These are phyloP conservation scores for Lysandra bellargus DNA, from an alignment of 2,888 invertebrate genomes.

Conservation along the genomic window DNA sequence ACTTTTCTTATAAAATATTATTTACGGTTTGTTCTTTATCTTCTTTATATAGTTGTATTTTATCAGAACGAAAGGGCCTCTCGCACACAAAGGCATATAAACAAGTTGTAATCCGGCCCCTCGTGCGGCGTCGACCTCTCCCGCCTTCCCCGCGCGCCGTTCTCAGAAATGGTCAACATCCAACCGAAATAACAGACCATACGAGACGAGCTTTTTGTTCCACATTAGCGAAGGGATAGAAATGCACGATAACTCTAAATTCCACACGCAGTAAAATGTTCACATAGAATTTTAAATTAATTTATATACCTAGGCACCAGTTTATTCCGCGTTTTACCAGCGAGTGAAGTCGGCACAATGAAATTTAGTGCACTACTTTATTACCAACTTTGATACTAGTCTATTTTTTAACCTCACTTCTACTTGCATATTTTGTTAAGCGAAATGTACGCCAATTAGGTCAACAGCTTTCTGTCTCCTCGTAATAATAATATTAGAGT, in stretches of 20 bases:
- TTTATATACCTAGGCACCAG: not conserved
- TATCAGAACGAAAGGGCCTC: not conserved
- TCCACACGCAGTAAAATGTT: not conserved
- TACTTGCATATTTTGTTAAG: not conserved
- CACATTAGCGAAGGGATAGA: constrained; percentile 58
- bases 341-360: not conserved
- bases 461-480: not conserved
- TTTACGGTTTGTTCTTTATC: not conserved
- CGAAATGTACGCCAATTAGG: not conserved
- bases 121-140: constrained; percentile 76
- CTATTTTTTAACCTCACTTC: not conserved
- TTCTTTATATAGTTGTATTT: no score
- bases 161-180: constrained; percentile 75
- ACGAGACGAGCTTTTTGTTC: constrained; percentile 76
- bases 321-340: not conserved
- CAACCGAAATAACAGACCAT: constrained; percentile 75
- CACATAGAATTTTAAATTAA: not conserved
- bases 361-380: not conserved
- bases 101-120: constrained; percentile 57
- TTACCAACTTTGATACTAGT: not conserved
- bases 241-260: constrained; percentile 41
- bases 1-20: not conserved
- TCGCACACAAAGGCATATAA: not conserved
- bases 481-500: not conserved
- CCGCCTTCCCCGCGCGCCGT: constrained; percentile 67